These are phyloP conservation scores for Hybognathus amarus DNA, from an alignment of 2,797 vertebrate genomes.

Conservation along the genomic window DNA sequence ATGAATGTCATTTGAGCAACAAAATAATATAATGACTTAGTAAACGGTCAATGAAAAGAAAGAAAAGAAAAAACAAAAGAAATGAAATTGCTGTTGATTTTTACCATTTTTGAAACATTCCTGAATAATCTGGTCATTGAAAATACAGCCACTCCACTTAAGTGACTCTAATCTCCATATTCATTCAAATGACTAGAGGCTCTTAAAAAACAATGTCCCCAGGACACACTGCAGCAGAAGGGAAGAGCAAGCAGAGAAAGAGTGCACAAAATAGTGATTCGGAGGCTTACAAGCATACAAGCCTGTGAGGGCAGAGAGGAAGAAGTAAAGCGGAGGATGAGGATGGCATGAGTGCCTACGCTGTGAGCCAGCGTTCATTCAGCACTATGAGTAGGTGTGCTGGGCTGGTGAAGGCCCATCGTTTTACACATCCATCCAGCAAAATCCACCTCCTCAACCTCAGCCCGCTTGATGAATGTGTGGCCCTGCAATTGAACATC, in stretches of 20 bases:
- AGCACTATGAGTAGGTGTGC: slow-evolving; percentile 89
- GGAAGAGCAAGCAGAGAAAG: slow-evolving; percentile 40
- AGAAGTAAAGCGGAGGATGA: slow-evolving; percentile 28
- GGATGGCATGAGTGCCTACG: slow-evolving; percentile 21
- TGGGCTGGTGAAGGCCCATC: slow-evolving; percentile 92
- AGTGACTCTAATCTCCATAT: slow-evolving; percentile 42
- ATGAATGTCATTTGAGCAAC: slow-evolving; percentile 10
- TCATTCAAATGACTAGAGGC: slow-evolving; percentile 41
- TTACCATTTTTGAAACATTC: slow-evolving; percentile 47
- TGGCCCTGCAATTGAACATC: slow-evolving; percentile 81
- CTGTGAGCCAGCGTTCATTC: slow-evolving; percentile 66
- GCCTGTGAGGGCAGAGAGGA: slow-evolving; percentile 41
- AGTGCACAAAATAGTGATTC: slow-evolving; percentile 16
- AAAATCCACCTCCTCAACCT: slow-evolving; percentile 95
- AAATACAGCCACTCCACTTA: slow-evolving; percentile 36
- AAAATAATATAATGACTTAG: slow-evolving; percentile 1
- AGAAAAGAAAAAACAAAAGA: slow-evolving; percentile 12
- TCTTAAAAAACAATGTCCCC: slow-evolving; percentile 51
- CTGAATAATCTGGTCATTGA: slow-evolving; percentile 24
- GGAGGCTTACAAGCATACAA: slow-evolving; percentile 43
- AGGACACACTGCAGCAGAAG: slow-evolving; percentile 34
- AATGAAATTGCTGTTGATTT: slow-evolving; percentile 19
- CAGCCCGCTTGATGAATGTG: slow-evolving; percentile 93
- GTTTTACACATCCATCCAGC: slow-evolving; percentile 95
- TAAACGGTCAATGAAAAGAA: slow-evolving; percentile 39